Percentiles rank a stretch among this genome's conserved stretches.
These are phyloP conservation scores for Squalus acanthias DNA, from an alignment of 2,797 vertebrate species.

Conservation along the genomic window DNA sequence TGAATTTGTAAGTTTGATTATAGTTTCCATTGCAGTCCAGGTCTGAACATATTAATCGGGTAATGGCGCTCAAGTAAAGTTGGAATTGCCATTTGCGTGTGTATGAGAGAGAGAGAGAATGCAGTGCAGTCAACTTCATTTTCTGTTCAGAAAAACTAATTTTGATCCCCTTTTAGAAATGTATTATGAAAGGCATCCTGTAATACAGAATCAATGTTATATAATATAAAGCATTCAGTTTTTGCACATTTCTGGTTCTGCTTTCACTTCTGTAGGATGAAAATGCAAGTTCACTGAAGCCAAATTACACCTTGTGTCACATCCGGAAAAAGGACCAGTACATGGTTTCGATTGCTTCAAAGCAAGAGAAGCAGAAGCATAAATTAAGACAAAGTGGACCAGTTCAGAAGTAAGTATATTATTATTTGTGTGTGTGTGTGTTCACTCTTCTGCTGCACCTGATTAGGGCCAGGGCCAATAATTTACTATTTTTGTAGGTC, in stretches of 20 bases:
- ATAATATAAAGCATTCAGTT: neutral
- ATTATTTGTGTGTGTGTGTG: neutral
- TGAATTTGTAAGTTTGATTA: neutral
- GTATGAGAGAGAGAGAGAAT: neutral
- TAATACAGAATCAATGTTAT: neutral
- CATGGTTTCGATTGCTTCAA: conserved; percentile 64
- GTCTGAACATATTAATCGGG: neutral
- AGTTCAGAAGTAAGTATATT: conserved; percentile 65
- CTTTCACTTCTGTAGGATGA: conserved; percentile 52
- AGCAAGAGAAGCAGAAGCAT: conserved; percentile 64
- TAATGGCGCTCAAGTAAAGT: neutral
- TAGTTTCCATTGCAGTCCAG: neutral
- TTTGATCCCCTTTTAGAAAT: neutral
- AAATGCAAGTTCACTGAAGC: conserved; percentile 47
- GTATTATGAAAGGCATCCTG: neutral
- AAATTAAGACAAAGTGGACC: conserved; percentile 68
- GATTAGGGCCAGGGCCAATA: neutral
- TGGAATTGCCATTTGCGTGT: neutral
- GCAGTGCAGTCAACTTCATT: neutral
- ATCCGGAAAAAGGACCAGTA: conserved; percentile 63
- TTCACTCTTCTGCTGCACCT: neutral
- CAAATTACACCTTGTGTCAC: conserved; percentile 70
- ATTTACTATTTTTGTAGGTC: neutral
- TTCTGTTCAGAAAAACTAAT: neutral
- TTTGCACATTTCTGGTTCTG: neutral